These are phyloP conservation scores for Sebastes ruberrimus DNA, from an alignment of 2,797 vertebrate genomes.

Conservation along the genomic window DNA sequence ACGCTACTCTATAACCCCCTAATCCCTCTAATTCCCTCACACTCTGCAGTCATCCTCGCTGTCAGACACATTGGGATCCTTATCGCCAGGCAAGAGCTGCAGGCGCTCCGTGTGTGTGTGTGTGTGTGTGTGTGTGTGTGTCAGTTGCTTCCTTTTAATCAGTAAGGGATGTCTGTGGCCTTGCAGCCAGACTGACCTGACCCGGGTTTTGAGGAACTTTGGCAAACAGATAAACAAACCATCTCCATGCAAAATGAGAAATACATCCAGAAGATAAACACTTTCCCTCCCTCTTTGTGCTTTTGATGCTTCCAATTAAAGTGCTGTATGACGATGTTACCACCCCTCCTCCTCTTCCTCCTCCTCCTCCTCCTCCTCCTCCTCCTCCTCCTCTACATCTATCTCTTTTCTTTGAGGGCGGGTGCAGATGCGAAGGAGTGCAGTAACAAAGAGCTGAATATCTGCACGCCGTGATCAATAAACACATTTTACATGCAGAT, in stretches of 20 bases:
- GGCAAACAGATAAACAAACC: constrained; percentile 65
- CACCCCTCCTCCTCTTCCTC: not conserved
- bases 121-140: constrained; percentile 19
- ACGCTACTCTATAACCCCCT: constrained; percentile 85
- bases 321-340: constrained; percentile 43
- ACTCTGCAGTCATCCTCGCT: constrained; percentile 81
- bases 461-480: constrained; percentile 64
- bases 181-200: constrained; percentile 65
- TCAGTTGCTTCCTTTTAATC: constrained; percentile 72
- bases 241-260: constrained; percentile 51
- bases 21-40: constrained; percentile 87
- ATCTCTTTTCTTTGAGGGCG: not conserved
- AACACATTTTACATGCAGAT: constrained; percentile 57
- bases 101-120: constrained; percentile 39
- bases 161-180: constrained; percentile 58
- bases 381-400: not conserved
- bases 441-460: constrained; percentile 51
- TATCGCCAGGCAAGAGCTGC: constrained; percentile 74
- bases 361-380: not conserved
- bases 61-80: constrained; percentile 83
- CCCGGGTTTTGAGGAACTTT: constrained; percentile 60
- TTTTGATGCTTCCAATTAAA: constrained; percentile 68
- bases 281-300: constrained; percentile 31
- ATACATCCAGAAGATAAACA: constrained; percentile 51
- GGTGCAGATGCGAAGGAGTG: constrained; percentile 22